phyloP scores from a whole-genome alignment of 2,888 invertebrate species.

The Drosophila conformis region DNA sequence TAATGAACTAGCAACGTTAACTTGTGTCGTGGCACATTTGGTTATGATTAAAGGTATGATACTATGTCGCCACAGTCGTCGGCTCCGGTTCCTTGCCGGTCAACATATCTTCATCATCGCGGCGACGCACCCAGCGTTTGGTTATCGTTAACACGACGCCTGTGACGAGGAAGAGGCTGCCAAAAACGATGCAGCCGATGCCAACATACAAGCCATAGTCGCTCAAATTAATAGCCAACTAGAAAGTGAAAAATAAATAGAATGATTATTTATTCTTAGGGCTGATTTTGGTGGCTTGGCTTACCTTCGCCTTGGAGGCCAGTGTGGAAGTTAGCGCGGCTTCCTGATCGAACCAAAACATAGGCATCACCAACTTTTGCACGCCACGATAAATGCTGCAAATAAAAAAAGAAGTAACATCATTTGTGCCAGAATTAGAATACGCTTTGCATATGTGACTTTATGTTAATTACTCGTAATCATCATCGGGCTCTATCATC shows the following conservation, averaged over 20 bases:
- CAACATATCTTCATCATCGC: conserved; percentile 81
- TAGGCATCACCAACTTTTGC: conserved; percentile 88
- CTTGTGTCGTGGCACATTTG: conserved; percentile 69
- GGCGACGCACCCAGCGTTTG: conserved; percentile 78
- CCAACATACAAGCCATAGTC: conserved; percentile 81
- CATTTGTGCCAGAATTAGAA: neutral
- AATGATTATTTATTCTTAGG: too few relatives aligned
- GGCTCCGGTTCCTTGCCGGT: conserved; percentile 47
- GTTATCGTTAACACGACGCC: conserved; percentile 81
- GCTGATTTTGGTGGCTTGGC: neutral
- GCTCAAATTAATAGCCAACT: conserved; percentile 81
- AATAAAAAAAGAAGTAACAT: conserved; percentile 39
- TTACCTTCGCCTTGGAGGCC: conserved; percentile 84
- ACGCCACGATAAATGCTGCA: conserved; percentile 87
- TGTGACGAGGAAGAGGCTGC: conserved; percentile 72
- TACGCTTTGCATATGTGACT: neutral
- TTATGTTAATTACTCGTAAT: conserved; percentile 85
- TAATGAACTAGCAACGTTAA: conserved; percentile 57
- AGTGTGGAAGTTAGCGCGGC: conserved; percentile 87
- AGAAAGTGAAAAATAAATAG: neutral
- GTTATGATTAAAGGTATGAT: conserved; percentile 31
- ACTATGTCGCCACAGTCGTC: neutral
- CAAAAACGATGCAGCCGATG: conserved; percentile 75
- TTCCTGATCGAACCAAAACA: conserved; percentile 91
- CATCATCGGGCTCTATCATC: conserved; percentile 86